Evolutionary conservation across 2,888 invertebrate species (phyloP).

Genomic region (Aphodius sticticus): DNA sequence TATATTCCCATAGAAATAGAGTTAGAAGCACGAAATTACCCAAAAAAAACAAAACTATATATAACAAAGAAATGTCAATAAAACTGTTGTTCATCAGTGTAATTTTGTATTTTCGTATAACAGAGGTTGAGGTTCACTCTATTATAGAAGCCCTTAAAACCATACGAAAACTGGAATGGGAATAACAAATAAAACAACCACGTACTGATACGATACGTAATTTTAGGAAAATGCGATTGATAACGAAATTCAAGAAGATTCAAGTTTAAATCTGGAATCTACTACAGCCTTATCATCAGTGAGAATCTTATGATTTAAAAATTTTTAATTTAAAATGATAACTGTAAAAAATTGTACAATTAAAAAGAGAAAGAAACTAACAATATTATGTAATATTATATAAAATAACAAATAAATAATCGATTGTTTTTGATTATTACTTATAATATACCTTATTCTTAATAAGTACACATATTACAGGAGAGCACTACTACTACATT

Average conservation of each 20-base stretch:
- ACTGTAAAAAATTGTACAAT: neutral
- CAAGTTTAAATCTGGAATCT: neutral
- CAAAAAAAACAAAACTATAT: too few relatives aligned
- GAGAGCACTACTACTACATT: neutral
- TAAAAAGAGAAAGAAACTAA: neutral
- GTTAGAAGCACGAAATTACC: too few relatives aligned
- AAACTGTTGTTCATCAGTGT: neutral
- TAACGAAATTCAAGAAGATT: neutral
- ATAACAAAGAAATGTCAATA: neutral
- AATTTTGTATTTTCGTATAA: neutral
- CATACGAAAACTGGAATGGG: neutral
- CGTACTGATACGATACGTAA: neutral
- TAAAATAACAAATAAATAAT: neutral
- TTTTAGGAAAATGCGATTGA: neutral
- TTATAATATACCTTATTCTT: neutral
- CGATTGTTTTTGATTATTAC: neutral
- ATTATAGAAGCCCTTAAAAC: neutral
- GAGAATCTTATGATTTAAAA: neutral
- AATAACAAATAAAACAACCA: neutral
- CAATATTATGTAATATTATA: neutral
- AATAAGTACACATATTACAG: neutral
- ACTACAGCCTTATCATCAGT: neutral
- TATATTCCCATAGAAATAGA: too few relatives aligned
- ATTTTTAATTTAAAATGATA: neutral
- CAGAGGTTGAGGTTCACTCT: neutral